A percentile compares a stretch with the other conserved stretches of the same genome.
These are phyloP conservation scores for Clinocottus analis DNA, from an alignment of 2,113 vertebrate genomes.

Conservation along the genomic window DNA sequence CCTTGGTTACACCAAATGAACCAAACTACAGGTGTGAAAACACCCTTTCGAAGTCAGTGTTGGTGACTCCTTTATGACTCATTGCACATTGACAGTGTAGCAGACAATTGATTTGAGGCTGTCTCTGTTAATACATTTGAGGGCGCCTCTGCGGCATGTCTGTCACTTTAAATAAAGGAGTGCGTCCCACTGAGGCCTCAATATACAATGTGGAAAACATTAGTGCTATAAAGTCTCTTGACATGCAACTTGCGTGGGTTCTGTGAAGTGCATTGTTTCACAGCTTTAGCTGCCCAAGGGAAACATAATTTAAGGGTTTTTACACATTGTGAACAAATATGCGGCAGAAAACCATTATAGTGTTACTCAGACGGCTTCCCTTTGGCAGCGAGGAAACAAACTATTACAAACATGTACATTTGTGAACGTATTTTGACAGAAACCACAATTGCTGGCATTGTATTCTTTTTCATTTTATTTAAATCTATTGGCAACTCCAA, in stretches of 20 bases:
- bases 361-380: neutral
- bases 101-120: conserved; percentile 48
- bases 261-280: conserved; percentile 55
- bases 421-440: neutral
- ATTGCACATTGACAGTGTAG: conserved; percentile 30
- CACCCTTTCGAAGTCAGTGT: conserved; percentile 8
- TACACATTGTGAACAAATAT: neutral
- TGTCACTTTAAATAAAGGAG: conserved; percentile 68
- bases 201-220: conserved; percentile 26
- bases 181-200: conserved; percentile 35
- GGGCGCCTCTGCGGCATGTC: conserved; percentile 47
- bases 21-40: neutral
- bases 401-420: neutral
- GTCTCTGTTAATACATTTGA: conserved; percentile 49
- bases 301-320: neutral
- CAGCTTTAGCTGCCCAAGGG: neutral
- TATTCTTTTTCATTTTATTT: neutral
- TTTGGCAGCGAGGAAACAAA: neutral
- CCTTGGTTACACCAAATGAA: neutral
- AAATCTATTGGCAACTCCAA: neutral
- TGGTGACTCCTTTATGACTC: conserved; percentile 28
- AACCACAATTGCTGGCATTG: neutral
- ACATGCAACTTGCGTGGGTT: conserved; percentile 47
- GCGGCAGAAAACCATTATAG: neutral
- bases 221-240: conserved; percentile 21